Percentiles rank a stretch among this genome's conserved stretches.
Conservation (phyloP, 2,113 vertebrate genomes). For the Cryptomyrus ogoouensis region DNA sequence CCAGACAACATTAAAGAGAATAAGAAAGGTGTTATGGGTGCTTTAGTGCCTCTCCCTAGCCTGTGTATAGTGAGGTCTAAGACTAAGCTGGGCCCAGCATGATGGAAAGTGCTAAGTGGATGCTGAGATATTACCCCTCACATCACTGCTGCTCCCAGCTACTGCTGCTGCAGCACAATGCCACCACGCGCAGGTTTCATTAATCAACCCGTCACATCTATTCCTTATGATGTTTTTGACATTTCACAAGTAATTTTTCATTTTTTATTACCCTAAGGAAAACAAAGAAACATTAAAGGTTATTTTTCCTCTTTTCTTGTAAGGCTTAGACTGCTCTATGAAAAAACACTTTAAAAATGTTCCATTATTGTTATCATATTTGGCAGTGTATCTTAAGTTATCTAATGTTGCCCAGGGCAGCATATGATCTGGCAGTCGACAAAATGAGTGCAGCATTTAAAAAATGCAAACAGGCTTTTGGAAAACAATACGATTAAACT, state of each 20-base stretch:
- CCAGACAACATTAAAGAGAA: constrained; percentile 47
- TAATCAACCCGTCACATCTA: constrained; percentile 55
- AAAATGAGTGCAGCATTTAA: background rate
- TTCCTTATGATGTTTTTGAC: constrained; percentile 55
- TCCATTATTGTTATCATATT: constrained; percentile 31
- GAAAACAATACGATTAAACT: constrained; percentile 16
- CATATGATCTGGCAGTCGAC: background rate
- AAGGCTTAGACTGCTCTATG: constrained; percentile 39
- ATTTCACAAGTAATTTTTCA: constrained; percentile 50
- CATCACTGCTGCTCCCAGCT: constrained; percentile 39
- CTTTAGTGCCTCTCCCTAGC: constrained; percentile 32
- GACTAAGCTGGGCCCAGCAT: constrained; percentile 18
- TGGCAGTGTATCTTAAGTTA: constrained; percentile 2
- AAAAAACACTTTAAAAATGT: constrained; percentile 32
- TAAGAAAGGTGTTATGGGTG: constrained; percentile 43
- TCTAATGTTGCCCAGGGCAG: constrained; percentile 4
- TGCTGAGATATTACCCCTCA: constrained; percentile 49
- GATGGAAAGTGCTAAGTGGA: constrained; percentile 37
- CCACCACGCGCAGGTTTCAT: constrained; percentile 59
- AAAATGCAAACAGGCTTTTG: background rate
- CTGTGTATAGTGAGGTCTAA: constrained; percentile 6
- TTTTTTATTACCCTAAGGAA: constrained; percentile 55
- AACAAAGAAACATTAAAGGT: constrained; percentile 41
- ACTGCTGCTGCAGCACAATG: constrained; percentile 26
- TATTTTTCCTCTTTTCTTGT: constrained; percentile 31